These are phyloP conservation scores for Antheraea yamamai DNA, from an alignment of 2,888 invertebrate species.

Conservation along the genomic window DNA sequence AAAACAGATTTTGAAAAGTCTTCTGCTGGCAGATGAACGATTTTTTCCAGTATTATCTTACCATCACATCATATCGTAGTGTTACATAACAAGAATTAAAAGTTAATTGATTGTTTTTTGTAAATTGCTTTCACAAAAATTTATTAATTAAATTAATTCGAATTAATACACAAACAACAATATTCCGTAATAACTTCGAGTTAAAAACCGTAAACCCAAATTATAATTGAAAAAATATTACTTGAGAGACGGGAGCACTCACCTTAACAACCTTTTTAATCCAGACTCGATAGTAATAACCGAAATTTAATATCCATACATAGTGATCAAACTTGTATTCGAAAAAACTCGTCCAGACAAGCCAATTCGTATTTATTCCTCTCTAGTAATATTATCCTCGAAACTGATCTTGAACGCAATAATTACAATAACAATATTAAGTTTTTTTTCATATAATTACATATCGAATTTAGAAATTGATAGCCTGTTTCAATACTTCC, in stretches of 20 bases:
- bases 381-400: constrained; percentile 6
- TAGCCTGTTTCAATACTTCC: not conserved
- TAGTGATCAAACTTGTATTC: constrained; percentile 25
- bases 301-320: constrained; percentile 44
- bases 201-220: too few relatives aligned
- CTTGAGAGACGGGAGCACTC: not conserved
- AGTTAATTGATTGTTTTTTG: too few relatives aligned
- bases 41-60: too few relatives aligned
- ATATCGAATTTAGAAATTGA: not conserved
- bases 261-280: not conserved
- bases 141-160: too few relatives aligned
- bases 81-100: too few relatives aligned
- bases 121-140: too few relatives aligned
- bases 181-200: too few relatives aligned
- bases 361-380: not conserved
- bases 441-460: not conserved
- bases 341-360: constrained; percentile 26
- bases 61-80: too few relatives aligned
- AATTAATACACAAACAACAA: too few relatives aligned
- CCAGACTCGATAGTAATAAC: constrained; percentile 46
- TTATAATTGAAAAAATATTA: not conserved
- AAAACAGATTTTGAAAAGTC: too few relatives aligned
- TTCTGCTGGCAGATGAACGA: too few relatives aligned
- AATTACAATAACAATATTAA: constrained; percentile 1
- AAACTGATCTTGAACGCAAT: not conserved